Conservation (phyloP, 2,113 vertebrate species). For the Gracilinanus agilis region DNA sequence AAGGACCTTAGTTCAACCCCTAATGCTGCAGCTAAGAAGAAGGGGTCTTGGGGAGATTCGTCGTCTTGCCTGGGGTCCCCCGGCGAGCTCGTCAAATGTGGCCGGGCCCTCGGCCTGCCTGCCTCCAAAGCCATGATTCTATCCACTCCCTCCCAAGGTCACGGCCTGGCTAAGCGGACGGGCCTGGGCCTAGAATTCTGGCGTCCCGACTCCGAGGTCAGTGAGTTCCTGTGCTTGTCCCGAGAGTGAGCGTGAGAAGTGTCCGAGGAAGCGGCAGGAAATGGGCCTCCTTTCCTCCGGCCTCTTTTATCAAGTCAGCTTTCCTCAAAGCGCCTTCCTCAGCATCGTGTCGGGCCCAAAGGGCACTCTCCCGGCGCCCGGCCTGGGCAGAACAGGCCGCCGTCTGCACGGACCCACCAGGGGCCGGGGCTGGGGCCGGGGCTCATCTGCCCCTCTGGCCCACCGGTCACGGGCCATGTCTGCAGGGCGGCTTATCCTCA, state of each 20-base stretch:
- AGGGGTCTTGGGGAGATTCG: neutral
- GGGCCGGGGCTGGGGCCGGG: neutral
- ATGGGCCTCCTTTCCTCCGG: neutral
- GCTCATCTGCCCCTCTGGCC: too few species aligned
- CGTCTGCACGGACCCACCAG: neutral
- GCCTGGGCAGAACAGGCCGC: neutral
- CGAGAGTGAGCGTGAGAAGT: neutral
- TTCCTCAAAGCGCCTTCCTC: neutral
- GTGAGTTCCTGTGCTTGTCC: neutral
- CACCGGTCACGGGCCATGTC: neutral
- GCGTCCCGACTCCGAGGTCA: neutral
- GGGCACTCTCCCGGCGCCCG: neutral
- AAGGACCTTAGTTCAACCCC: neutral
- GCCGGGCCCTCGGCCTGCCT: neutral
- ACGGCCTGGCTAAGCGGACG: neutral
- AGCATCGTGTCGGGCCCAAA: neutral
- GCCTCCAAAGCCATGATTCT: neutral
- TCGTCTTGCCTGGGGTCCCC: neutral
- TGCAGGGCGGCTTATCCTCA: neutral
- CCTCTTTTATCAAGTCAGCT: neutral
- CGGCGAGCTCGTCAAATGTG: neutral
- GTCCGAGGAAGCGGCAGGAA: neutral
- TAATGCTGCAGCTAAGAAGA: neutral
- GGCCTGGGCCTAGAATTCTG: neutral
- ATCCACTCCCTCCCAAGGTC: neutral